Conservation (phyloP, 2,113 vertebrate species). For the Riparia riparia region DNA sequence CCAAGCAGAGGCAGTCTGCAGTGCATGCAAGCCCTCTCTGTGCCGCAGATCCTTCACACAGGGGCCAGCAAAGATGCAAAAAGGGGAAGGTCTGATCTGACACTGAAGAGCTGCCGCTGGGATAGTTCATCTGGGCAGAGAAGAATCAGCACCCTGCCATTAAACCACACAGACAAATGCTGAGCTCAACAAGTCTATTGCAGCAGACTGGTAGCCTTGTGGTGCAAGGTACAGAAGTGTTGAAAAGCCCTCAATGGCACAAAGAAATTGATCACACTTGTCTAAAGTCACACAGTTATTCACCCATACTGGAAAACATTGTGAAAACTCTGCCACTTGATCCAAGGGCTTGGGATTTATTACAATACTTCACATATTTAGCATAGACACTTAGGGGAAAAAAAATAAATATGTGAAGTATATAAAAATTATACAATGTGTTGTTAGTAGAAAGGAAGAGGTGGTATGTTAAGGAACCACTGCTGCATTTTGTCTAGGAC, state of each 20-base stretch:
- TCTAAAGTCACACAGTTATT: not conserved
- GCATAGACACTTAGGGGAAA: not conserved
- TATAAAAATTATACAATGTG: not conserved
- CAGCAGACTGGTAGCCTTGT: not conserved
- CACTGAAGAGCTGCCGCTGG: not conserved
- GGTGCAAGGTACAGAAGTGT: not conserved
- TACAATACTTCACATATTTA: not conserved
- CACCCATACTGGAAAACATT: not conserved
- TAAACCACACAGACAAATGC: not conserved
- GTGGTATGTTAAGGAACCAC: not conserved
- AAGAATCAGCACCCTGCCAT: not conserved
- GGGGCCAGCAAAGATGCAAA: not conserved
- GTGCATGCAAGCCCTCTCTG: not conserved
- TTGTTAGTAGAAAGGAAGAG: not conserved
- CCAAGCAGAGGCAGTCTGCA: not conserved
- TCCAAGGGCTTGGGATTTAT: not conserved
- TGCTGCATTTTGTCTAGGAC: not conserved
- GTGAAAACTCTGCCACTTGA: not conserved
- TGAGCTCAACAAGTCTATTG: not conserved
- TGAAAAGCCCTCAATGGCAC: not conserved
- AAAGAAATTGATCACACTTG: not conserved
- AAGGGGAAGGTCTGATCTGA: not conserved
- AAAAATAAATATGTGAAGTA: not conserved
- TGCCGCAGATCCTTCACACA: not conserved
- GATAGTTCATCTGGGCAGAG: not conserved